These are phyloP conservation scores for Campoplex nolae DNA, from an alignment of 2,888 invertebrate species.

Conservation along the genomic window DNA sequence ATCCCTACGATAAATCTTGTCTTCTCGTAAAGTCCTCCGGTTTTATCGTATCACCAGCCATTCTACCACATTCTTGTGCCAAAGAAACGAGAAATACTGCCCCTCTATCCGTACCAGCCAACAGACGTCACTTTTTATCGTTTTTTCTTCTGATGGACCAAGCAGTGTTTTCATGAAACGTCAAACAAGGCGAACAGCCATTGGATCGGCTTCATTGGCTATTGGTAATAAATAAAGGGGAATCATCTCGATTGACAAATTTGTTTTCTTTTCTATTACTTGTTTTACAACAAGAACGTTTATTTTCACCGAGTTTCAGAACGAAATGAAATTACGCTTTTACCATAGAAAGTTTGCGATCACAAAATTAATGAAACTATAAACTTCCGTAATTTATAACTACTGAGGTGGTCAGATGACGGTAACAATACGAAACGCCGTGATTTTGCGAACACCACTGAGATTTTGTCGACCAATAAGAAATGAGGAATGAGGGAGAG, in stretches of 20 bases:
- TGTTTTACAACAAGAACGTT: neutral
- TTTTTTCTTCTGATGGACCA: conserved; percentile 13
- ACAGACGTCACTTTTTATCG: conserved; percentile 55
- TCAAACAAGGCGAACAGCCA: neutral
- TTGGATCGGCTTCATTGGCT: neutral
- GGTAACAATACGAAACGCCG: neutral
- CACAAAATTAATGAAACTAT: neutral
- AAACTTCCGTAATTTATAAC: neutral
- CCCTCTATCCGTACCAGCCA: conserved; percentile 41
- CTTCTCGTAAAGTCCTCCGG: conserved; percentile 45
- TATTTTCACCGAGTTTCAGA: neutral
- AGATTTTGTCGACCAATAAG: conserved; percentile 2
- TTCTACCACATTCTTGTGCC: conserved; percentile 61
- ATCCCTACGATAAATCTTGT: conserved; percentile 37
- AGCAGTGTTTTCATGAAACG: conserved; percentile 35
- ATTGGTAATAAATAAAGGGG: neutral
- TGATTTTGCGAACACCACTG: neutral
- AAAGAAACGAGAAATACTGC: conserved; percentile 45
- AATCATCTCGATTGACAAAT: neutral
- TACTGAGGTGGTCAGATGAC: neutral
- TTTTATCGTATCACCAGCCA: conserved; percentile 64
- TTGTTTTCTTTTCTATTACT: neutral
- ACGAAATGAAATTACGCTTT: neutral
- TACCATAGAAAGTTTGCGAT: neutral
- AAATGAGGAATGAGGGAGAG: conserved; percentile 5